Percentiles rank a stretch among this genome's conserved stretches.
phyloP scores from a whole-genome alignment of 2,797 vertebrate genomes.

The Urophycis tenuis region DNA sequence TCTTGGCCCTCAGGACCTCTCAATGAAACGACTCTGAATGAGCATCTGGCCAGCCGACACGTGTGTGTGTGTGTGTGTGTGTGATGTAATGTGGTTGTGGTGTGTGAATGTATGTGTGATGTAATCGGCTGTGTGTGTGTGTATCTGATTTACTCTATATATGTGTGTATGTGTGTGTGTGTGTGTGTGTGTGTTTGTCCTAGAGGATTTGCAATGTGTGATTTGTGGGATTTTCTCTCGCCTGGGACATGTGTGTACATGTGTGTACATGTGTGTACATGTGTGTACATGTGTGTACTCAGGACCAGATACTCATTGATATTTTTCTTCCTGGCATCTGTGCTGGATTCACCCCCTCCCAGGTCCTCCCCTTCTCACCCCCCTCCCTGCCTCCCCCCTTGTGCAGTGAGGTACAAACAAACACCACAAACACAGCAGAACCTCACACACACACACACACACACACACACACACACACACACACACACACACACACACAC shows the following conservation, averaged over 20 bases:
- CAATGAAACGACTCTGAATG: slow-evolving; percentile 63
- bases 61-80: no score
- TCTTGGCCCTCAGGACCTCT: slow-evolving; percentile 45
- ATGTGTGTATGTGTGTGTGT: slow-evolving; percentile 2
- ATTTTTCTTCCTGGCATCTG: slow-evolving; percentile 33
- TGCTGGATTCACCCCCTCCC: slow-evolving; percentile 2
- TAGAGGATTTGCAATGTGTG: slow-evolving; percentile 44
- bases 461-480: not conserved
- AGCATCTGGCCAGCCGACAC: slow-evolving; percentile 56
- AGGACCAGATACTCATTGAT: slow-evolving; percentile 44
- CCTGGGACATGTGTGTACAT: no score
- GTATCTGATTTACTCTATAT: no score
- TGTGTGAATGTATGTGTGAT: no score
- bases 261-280: no score
- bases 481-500: not conserved
- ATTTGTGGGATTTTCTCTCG: slow-evolving; percentile 48
- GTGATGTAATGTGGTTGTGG: not conserved
- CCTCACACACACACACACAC: not conserved
- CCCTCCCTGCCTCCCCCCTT: not conserved
- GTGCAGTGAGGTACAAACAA: not conserved
- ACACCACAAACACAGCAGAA: slow-evolving; percentile 12
- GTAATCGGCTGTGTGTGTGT: no score
- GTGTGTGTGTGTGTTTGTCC: slow-evolving; percentile 5
- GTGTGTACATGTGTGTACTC: slow-evolving; percentile 29
- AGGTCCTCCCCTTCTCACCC: not conserved